A percentile compares a stretch with the other conserved stretches of the same genome.
phyloP scores from a whole-genome alignment of 1,140 invertebrate genomes.

The Grapholita molesta region DNA sequence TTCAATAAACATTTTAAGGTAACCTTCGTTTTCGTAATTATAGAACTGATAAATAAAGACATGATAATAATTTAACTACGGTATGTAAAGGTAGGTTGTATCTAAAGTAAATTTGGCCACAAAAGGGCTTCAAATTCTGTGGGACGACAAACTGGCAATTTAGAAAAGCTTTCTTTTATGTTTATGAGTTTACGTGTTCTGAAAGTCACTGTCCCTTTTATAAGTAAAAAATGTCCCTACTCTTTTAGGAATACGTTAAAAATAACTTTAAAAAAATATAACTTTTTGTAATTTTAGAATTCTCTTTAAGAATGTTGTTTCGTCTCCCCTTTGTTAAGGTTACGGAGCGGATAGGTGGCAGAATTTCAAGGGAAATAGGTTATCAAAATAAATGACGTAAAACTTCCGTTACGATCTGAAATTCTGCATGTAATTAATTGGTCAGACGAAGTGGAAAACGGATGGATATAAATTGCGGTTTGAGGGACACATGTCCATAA shows the following conservation, averaged over 20 bases:
- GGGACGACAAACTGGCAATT: slow-evolving; percentile 56
- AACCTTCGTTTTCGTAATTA: too few relatives aligned
- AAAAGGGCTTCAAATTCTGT: slow-evolving; percentile 45
- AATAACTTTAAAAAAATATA: too few relatives aligned
- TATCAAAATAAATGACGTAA: slow-evolving; percentile 23
- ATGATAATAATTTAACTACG: too few relatives aligned
- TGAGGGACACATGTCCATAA: slow-evolving; percentile 55
- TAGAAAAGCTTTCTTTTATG: slow-evolving; percentile 62
- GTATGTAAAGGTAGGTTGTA: neutral
- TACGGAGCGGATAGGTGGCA: neutral
- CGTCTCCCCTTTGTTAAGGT: neutral
- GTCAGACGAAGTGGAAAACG: slow-evolving; percentile 22
- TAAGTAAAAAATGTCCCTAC: slow-evolving; percentile 23
- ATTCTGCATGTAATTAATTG: slow-evolving; percentile 39
- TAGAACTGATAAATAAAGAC: too few relatives aligned
- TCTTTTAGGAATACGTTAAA: slow-evolving; percentile 22
- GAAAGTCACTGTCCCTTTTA: slow-evolving; percentile 50
- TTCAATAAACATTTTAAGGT: too few relatives aligned
- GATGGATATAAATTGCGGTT: slow-evolving; percentile 47
- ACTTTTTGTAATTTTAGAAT: neutral
- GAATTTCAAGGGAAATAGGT: slow-evolving; percentile 20
- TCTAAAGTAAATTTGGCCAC: slow-evolving; percentile 39
- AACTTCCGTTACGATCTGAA: slow-evolving; percentile 21
- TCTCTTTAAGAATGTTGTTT: neutral
- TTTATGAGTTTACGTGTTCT: slow-evolving; percentile 64